Evolutionary conservation across 2,113 vertebrate genomes (phyloP), one percentile per base, ranked within the genome.

Genomic region (Anseranas semipalmata): DNA sequence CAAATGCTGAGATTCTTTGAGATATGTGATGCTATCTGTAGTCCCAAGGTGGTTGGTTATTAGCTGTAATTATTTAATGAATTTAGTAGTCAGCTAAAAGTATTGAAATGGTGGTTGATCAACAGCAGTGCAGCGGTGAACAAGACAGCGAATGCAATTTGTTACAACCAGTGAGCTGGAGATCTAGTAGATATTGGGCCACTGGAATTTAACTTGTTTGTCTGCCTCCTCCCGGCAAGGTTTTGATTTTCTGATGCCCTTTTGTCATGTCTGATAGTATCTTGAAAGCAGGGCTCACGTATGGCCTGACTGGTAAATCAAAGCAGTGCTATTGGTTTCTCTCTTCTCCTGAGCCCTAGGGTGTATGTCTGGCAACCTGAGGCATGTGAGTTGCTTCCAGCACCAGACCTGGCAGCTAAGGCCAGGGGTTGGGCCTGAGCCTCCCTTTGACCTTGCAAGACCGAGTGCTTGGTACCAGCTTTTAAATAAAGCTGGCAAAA

Each of bases 231-330:
- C 25, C 28, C 19, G 32, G 37, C 24, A 60, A 85, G 20, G 41
- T 10, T 87, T 95, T 87, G 66, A 87, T 95, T 63, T 94, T 95
- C 46, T 79, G 33, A 35, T 78, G 27, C 28, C 25, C 30, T 92
- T 78, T 78, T 85, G n/a, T 91, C 53, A 66, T 30, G n/a, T 27
- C 50, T 74, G 91, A 93, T 91, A 66, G 5, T 27, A 58, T 58
- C 70, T 81, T 72, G 52, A 75, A 75, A 84, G 46, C 7, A 75
- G 63, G 35, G 55, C 62, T 87, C 1, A 0, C 9, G 6, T 89
- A 62, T 48, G 50, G 28, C 30, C 45, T 46, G 33, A 53, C 58
- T 70, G 45, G 53, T 70, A 62, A 91, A 73, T 27, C 46, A 46
- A 86, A 66, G 32, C n/a, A 33, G 25, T 12, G 3, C 13, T 81